Evolutionary conservation across 2,888 invertebrate species (phyloP).

Genomic region (Hydrotaea diabolus): DNA sequence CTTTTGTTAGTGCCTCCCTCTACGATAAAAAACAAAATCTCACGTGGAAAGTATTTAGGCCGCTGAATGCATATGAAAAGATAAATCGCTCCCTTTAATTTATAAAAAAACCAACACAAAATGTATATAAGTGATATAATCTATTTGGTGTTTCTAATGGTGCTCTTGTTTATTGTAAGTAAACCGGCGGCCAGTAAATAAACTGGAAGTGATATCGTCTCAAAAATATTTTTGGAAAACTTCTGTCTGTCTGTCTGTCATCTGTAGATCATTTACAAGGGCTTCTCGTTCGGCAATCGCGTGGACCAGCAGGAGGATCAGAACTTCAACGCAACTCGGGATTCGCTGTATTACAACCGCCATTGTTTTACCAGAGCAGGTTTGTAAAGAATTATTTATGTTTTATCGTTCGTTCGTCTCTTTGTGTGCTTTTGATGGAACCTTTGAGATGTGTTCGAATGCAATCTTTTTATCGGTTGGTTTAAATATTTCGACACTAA

Average conservation of each 20-base stretch:
- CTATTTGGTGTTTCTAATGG: slow-evolving; percentile 70
- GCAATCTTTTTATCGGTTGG: too few relatives aligned
- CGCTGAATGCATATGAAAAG: neutral
- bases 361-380: slow-evolving; percentile 57
- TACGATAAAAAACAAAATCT: neutral
- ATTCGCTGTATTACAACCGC: slow-evolving; percentile 53
- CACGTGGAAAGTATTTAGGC: neutral
- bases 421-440: too few relatives aligned
- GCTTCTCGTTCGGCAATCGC: slow-evolving; percentile 52
- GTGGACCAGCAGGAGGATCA: slow-evolving; percentile 40
- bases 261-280: slow-evolving; percentile 68
- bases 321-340: slow-evolving; percentile 44
- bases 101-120: neutral
- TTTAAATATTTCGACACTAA: too few relatives aligned
- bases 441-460: too few relatives aligned
- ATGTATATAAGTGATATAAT: slow-evolving; percentile 72
- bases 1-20: neutral
- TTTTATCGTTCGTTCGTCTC: too few relatives aligned
- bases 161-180: slow-evolving; percentile 74
- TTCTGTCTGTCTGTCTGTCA: neutral
- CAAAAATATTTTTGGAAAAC: neutral
- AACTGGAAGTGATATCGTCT: neutral
- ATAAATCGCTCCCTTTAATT: neutral
- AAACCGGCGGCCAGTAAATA: neutral
- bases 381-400: slow-evolving; percentile 24